Evolutionary conservation across 2,113 vertebrate genomes (phyloP), one percentile per base, ranked within the genome.

Genomic region (Lynx canadensis): DNA sequence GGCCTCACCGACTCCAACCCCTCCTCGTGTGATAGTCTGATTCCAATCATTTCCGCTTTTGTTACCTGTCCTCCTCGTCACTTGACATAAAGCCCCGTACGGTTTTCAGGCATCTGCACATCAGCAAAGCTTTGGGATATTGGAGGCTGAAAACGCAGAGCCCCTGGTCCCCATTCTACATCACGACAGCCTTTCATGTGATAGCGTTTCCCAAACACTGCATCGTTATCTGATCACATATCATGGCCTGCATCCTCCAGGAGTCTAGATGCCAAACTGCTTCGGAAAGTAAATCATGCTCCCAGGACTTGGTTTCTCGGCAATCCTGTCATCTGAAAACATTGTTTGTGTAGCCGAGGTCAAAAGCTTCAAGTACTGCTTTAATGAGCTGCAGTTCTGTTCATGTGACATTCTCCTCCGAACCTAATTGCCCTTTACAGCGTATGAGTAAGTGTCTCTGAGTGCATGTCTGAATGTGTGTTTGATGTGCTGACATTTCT

Each of bases 401-500:
- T 93, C 69, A 11, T 63, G 81, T 91, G 96, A 91, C 94, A 88
- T 94, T 93, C 91, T 94, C 88, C 41, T 93, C 95, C 93, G 91
- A 76, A 84, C 94, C 84, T 93, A 78, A 48, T 85, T 97, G 96
- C 94, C 94, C 97, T 97, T 95, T 96, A 38, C 33, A 73, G 94
- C 6, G 29, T 50, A 1, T 66, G 63, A 97, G 92, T 82, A 63
- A 95, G 96, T n/a, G 74, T 89, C 69, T 94, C n/a, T 82, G 74
- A 89, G 87, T 89, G 48, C 36, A 50, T 79, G 90, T 87, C 69
- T 31, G 92, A 63, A 87, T 45, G 92, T 85, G 90, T 86, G 96
- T 92, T 95, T 94, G 97, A 97, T 96, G 91, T 74, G 91, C 94
- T 98, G 96, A 97, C 96, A 95, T 96, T 97, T 97, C 97, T 95